Conservation (phyloP, 2,113 vertebrate genomes). For the Dryoscopus gambensis region DNA sequence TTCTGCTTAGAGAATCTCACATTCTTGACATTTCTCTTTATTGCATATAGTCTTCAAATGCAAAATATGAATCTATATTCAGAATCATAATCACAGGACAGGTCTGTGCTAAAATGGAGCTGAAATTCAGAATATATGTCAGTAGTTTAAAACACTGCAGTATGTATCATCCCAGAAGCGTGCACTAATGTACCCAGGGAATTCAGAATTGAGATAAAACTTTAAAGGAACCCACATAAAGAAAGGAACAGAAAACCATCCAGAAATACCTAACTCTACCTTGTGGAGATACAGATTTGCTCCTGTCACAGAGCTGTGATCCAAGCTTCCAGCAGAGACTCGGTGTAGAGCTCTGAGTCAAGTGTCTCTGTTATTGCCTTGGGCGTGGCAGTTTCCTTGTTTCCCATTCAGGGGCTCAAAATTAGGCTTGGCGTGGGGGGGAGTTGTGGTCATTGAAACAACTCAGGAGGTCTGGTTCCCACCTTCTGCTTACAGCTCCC, state of each 20-base stretch:
- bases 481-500: not conserved
- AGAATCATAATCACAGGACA: not conserved
- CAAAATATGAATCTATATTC: not conserved
- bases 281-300: not conserved
- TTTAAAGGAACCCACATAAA: not conserved
- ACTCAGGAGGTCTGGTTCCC: not conserved
- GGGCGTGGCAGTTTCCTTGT: not conserved
- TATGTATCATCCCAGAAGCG: not conserved
- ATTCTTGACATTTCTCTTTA: not conserved
- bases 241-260: not conserved
- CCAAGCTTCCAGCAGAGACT: not conserved
- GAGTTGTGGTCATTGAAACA: not conserved
- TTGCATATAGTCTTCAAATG: not conserved
- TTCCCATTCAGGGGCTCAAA: not conserved
- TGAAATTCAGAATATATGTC: not conserved
- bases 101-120: not conserved
- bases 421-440: not conserved
- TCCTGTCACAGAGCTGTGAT: not conserved
- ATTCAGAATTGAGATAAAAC: not conserved
- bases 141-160: not conserved
- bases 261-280: not conserved
- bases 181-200: fast-evolving
- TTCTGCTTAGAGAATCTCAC: not conserved
- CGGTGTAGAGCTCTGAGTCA: not conserved
- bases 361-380: not conserved